These are phyloP conservation scores for Agriopis aurantiaria DNA, from an alignment of 2,888 invertebrate genomes.

Conservation along the genomic window DNA sequence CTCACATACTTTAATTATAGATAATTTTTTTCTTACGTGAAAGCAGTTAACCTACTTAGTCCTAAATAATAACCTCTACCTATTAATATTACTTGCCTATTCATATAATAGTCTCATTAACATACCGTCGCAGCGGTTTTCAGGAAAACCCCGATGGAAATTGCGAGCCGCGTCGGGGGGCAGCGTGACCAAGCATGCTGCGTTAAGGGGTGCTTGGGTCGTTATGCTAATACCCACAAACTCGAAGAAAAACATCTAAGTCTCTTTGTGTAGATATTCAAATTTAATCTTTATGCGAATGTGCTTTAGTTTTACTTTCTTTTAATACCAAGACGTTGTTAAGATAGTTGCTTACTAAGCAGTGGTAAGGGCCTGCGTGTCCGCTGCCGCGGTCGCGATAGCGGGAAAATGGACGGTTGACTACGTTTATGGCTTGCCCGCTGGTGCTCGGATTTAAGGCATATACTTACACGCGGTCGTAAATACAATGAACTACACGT, in stretches of 20 bases:
- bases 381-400: slow-evolving; percentile 77
- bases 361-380: slow-evolving; percentile 73
- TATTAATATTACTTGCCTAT: slow-evolving; percentile 48
- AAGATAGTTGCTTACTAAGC: slow-evolving; percentile 41
- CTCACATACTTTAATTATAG: background rate
- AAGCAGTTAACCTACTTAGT: slow-evolving; percentile 40
- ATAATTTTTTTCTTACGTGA: slow-evolving; percentile 22
- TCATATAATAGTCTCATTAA: slow-evolving; percentile 56
- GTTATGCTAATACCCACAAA: slow-evolving; percentile 80
- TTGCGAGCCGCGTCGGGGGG: slow-evolving; percentile 80
- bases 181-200: slow-evolving; percentile 85
- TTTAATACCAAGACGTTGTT: slow-evolving; percentile 35
- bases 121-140: slow-evolving; percentile 69
- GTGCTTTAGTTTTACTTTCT: slow-evolving; percentile 26
- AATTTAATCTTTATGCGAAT: slow-evolving; percentile 45
- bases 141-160: slow-evolving; percentile 79
- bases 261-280: background rate
- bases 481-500: slow-evolving; percentile 70
- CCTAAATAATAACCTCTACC: slow-evolving; percentile 39
- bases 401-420: slow-evolving; percentile 85
- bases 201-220: slow-evolving; percentile 83
- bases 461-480: slow-evolving; percentile 69
- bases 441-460: slow-evolving; percentile 76
- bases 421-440: slow-evolving; percentile 83
- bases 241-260: slow-evolving; percentile 47